These are phyloP conservation scores for Drosophila nikananu DNA, from an alignment of 1,140 invertebrate species.

Conservation along the genomic window DNA sequence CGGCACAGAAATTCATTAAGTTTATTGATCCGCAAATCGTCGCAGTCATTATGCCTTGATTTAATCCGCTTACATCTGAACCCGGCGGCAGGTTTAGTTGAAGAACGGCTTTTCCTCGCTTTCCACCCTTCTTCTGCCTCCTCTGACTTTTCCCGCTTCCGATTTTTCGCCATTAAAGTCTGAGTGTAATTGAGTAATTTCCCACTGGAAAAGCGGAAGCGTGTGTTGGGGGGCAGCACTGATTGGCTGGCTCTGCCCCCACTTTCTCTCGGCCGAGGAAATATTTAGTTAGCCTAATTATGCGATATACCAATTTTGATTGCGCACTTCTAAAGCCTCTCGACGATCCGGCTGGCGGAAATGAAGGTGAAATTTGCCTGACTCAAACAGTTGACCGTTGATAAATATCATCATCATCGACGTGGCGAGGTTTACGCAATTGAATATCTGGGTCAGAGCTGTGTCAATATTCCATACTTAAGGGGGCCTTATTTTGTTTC, in stretches of 20 bases:
- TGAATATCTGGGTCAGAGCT: slow-evolving; percentile 28
- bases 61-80: slow-evolving; percentile 72
- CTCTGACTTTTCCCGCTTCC: slow-evolving; percentile 3
- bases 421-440: slow-evolving; percentile 5
- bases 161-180: slow-evolving; percentile 66
- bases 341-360: slow-evolving; percentile 37
- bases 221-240: slow-evolving; percentile 36
- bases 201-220: slow-evolving; percentile 61
- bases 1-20: slow-evolving; percentile 67
- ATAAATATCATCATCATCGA: slow-evolving; percentile 55
- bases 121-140: background rate
- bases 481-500: background rate
- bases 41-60: slow-evolving; percentile 65
- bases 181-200: slow-evolving; percentile 79
- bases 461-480: slow-evolving; percentile 6
- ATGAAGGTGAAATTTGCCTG: slow-evolving; percentile 63
- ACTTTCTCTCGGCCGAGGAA: slow-evolving; percentile 15
- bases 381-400: slow-evolving; percentile 55
- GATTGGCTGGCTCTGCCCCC: slow-evolving; percentile 38
- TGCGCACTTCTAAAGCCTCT: slow-evolving; percentile 19
- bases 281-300: slow-evolving; percentile 80
- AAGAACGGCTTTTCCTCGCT: slow-evolving; percentile 1
- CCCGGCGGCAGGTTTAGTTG: slow-evolving; percentile 11
- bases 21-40: slow-evolving; percentile 72
- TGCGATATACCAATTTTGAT: slow-evolving; percentile 75